Conservation (phyloP, 2,113 vertebrate genomes). For the Zapornia atra region DNA sequence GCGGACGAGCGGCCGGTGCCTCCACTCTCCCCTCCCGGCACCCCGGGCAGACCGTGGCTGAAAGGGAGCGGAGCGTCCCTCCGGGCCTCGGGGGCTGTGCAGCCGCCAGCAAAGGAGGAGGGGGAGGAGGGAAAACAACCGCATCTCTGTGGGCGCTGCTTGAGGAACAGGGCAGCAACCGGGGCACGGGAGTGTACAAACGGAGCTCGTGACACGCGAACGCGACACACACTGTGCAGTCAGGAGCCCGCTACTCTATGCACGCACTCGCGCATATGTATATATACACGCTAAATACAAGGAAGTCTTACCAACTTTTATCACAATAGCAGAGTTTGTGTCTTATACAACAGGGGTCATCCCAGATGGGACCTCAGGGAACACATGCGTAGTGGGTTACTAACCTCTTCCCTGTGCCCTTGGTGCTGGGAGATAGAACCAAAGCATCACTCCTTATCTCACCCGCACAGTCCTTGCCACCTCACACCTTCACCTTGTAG, state of each 20-base stretch:
- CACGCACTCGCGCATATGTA: accelerated
- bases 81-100: neutral
- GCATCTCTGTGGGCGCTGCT: neutral
- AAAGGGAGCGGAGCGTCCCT: neutral
- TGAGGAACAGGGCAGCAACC: neutral
- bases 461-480: neutral
- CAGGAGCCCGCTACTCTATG: accelerated
- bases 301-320: neutral
- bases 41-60: neutral
- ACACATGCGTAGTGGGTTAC: accelerated
- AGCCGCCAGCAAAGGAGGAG: neutral
- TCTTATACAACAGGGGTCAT: no score
- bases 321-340: no score
- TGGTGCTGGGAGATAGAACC: neutral
- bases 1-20: neutral
- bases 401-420: neutral
- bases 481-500: neutral
- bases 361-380: accelerated
- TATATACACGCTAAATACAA: accelerated
- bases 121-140: neutral
- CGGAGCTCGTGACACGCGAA: accelerated
- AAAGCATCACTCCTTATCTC: accelerated
- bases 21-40: neutral
- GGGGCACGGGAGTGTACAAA: accelerated
- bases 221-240: no score